Evolutionary conservation across 2,797 vertebrate genomes (phyloP), one percentile per base, ranked within the genome.

Genomic region (Galaxias olidus): DNA sequence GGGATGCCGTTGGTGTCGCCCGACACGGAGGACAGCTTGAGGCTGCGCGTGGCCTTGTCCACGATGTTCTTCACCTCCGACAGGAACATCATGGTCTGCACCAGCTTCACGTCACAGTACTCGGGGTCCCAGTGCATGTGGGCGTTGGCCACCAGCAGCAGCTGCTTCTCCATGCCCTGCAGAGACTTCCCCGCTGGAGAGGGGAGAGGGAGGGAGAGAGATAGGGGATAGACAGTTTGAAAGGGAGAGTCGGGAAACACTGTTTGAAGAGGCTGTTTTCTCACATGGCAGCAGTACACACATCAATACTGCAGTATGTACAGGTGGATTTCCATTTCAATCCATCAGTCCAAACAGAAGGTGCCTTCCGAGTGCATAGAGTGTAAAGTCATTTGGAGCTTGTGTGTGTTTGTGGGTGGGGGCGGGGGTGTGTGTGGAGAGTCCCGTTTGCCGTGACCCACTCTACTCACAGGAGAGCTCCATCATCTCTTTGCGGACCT

Each of bases 81-180:
- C 78, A 98, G 91, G 89, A 98, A 98, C 96, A 98, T 98, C 96
- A 98, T 98, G 73, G 96, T 98, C 83, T 98, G 96, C 68, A 98
- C 95, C 84, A 98, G 89, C 84, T 98, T 98, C 67, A 98, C 96
- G 71, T 98, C 96, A 47, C 96, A 98, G 85, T 96, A 98, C 57
- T 98, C 96, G 0, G 96, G 96, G 83, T 98, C 96, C 96, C 96
- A 98, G 91, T 98, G 96, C 96, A 98, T 98, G 78, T 98, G 96
- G 66, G 96, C 96, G 74, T 98, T 98, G 78, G 96, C 96, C 77
- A 98, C 91, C 69, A 98, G 92, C 72, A 98, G 90, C 72, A 98
- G 93, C 85, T 98, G 97, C 84, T 96, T 98, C 85, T 98, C 96
- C 90, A 95, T 93, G 74, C 93, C 93, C 41, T 94, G 93, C 70